These are phyloP conservation scores for Actinernus sp. DNA, from an alignment of 92 coral and sea anemone species.

Conservation along the genomic window DNA sequence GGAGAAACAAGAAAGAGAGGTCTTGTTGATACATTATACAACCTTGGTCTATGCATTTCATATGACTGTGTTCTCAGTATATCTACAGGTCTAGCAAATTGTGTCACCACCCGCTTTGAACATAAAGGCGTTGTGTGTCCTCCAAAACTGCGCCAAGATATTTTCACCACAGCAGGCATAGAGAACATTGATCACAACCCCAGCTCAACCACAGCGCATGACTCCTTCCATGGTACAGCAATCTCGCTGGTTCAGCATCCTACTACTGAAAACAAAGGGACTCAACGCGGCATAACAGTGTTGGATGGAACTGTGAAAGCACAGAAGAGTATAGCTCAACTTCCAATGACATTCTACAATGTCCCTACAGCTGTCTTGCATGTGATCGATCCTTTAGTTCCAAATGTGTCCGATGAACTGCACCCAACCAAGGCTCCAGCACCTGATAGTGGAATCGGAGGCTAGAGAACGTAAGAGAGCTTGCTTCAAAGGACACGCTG, in stretches of 20 bases:
- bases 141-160: constrained; percentile 45
- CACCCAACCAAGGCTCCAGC: constrained; percentile 1
- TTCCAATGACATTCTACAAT: constrained; percentile 43
- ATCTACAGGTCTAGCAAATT: constrained; percentile 41
- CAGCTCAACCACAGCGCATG: constrained; percentile 55
- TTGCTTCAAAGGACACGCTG: constrained; percentile 31
- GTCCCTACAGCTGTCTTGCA: constrained; percentile 48
- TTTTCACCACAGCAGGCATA: constrained; percentile 54
- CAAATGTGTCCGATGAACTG: constrained; percentile 22
- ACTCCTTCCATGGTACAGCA: constrained; percentile 66
- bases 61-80: constrained; percentile 68
- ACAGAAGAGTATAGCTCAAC: too few species aligned
- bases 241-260: constrained; percentile 61
- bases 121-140: constrained; percentile 49
- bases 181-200: constrained; percentile 71
- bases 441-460: constrained; percentile 1
- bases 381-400: constrained; percentile 24
- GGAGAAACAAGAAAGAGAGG: constrained; percentile 66
- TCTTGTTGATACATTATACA: constrained; percentile 45
- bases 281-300: constrained; percentile 22
- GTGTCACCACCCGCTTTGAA: constrained; percentile 2
- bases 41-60: constrained; percentile 66
- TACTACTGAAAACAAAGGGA: constrained; percentile 33
- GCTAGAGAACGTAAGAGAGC: constrained; percentile 40
- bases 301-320: too few species aligned